These are phyloP conservation scores for Drosophila subpulchrella DNA, from an alignment of 1,140 invertebrate species.

Conservation along the genomic window DNA sequence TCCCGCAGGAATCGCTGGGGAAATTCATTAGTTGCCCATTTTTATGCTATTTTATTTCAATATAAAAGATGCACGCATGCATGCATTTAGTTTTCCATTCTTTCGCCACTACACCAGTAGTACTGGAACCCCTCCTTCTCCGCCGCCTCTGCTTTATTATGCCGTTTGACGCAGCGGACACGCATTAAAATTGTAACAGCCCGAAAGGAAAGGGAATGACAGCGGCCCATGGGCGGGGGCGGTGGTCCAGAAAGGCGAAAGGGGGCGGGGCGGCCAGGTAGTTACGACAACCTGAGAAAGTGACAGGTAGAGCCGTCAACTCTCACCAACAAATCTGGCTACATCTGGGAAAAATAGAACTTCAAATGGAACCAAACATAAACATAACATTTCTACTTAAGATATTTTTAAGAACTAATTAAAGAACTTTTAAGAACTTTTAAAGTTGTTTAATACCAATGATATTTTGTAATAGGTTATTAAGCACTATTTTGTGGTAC, in stretches of 20 bases:
- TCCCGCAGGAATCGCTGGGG: slow-evolving; percentile 73
- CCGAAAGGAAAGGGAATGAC: slow-evolving; percentile 22
- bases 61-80: slow-evolving; percentile 62
- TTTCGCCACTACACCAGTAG: not conserved
- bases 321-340: too few species aligned
- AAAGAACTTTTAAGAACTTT: too few species aligned
- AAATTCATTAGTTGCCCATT: slow-evolving; percentile 80
- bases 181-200: slow-evolving; percentile 76
- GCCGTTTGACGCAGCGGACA: slow-evolving; percentile 61
- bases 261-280: slow-evolving; percentile 17
- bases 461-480: too few species aligned
- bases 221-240: slow-evolving; percentile 9
- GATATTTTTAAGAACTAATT: too few species aligned
- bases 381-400: too few species aligned
- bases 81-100: slow-evolving; percentile 56
- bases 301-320: slow-evolving; percentile 15
- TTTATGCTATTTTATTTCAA: slow-evolving; percentile 55
- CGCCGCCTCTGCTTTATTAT: slow-evolving; percentile 59
- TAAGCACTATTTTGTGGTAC: too few species aligned
- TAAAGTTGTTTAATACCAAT: too few species aligned
- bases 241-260: not conserved
- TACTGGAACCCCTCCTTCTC: not conserved
- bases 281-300: slow-evolving; percentile 18
- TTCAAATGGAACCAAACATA: not conserved
- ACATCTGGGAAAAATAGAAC: too few species aligned